Percentiles rank a stretch among this genome's conserved stretches.
Conservation (phyloP, 2,797 vertebrate genomes). For the Potorous gilbertii region DNA sequence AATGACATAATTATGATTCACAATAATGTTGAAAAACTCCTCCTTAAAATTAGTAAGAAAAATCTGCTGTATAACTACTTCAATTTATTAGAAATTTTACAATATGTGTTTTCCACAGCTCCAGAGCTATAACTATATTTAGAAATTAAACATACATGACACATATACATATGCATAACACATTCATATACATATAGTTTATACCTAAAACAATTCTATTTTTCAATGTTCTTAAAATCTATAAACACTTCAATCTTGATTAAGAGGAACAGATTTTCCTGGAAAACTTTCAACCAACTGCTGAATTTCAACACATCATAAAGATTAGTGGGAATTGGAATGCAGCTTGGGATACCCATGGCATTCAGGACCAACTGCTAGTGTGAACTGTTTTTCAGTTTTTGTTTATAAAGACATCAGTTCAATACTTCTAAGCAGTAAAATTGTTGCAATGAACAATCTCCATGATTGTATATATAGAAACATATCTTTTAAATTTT, state of each 20-base stretch:
- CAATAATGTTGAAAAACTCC: constrained; percentile 81
- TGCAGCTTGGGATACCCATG: not conserved
- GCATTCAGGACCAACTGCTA: not conserved
- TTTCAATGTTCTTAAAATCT: constrained; percentile 52
- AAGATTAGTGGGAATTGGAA: constrained; percentile 3
- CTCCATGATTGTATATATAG: not conserved
- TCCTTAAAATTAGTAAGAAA: constrained; percentile 79
- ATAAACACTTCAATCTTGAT: constrained; percentile 47
- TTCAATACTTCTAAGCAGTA: not conserved
- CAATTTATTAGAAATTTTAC: constrained; percentile 75
- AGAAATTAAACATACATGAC: constrained; percentile 67
- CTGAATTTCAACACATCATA: not conserved
- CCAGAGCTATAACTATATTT: constrained; percentile 56
- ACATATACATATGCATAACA: not conserved
- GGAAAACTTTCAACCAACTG: constrained; percentile 29
- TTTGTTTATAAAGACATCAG: constrained; percentile 12
- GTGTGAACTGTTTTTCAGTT: not conserved
- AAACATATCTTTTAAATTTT: not conserved
- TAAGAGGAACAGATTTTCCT: constrained; percentile 41
- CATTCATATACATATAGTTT: constrained; percentile 42
- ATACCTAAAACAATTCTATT: constrained; percentile 47
- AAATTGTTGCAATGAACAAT: not conserved
- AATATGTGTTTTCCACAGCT: constrained; percentile 67
- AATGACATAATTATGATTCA: constrained; percentile 83
- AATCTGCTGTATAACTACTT: constrained; percentile 68